Percentiles rank a stretch among this genome's conserved stretches.
These are phyloP conservation scores for Argya squamiceps DNA, from an alignment of 2,797 vertebrate species.

Conservation along the genomic window DNA sequence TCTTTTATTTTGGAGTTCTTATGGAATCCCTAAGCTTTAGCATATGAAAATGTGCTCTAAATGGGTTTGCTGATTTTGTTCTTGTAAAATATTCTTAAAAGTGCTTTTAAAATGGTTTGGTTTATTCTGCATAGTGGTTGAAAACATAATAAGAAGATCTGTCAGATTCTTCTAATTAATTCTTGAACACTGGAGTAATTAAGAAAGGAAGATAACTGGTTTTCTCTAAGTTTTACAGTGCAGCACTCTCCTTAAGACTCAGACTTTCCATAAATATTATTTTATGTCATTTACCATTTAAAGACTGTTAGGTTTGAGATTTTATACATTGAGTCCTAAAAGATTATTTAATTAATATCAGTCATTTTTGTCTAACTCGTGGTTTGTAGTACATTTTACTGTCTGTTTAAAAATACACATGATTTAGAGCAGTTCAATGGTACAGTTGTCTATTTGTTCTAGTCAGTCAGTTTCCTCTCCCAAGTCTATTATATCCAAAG, in stretches of 20 bases:
- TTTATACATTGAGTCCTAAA: not conserved
- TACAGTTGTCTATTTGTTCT: not conserved
- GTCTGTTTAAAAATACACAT: not conserved
- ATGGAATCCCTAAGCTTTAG: not conserved
- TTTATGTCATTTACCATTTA: not conserved
- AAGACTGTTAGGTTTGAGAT: not conserved
- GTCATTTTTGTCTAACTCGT: not conserved
- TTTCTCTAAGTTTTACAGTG: not conserved
- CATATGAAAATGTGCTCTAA: not conserved
- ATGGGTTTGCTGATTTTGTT: not conserved
- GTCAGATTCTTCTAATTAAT: not conserved
- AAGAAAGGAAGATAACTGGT: not conserved
- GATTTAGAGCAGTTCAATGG: not conserved
- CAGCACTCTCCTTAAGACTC: not conserved
- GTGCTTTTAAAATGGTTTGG: not conserved
- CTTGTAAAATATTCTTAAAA: not conserved
- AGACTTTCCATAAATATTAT: not conserved
- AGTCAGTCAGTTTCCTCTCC: not conserved
- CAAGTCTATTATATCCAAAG: not conserved
- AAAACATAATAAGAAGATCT: not conserved
- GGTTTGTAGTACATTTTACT: not conserved
- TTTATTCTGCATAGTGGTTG: not conserved
- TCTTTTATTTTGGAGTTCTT: not conserved
- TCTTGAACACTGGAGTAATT: not conserved
- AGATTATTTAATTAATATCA: not conserved